phyloP scores from a whole-genome alignment of 2,888 invertebrate genomes.

The Cartodere bifasciata region DNA sequence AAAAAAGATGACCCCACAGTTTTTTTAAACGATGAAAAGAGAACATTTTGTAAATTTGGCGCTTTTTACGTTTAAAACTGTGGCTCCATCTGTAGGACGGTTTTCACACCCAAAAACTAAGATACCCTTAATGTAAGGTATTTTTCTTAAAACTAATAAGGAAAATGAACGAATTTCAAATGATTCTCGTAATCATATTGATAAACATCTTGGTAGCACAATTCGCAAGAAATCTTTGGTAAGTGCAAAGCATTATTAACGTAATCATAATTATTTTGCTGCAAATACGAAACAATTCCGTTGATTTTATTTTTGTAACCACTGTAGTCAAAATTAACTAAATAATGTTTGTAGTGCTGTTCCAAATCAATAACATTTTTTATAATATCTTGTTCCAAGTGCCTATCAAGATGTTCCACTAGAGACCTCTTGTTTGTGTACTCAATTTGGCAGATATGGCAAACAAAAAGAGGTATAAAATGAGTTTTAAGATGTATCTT shows the following conservation, averaged over 20 bases:
- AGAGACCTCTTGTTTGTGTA: slow-evolving; percentile 19
- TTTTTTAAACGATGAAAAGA: too few relatives aligned
- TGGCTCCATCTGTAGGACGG: too few relatives aligned
- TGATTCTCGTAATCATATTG: slow-evolving; percentile 20
- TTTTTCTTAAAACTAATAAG: too few relatives aligned
- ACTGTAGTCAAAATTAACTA: slow-evolving; percentile 14
- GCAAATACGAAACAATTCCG: slow-evolving; percentile 20
- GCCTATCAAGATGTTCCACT: slow-evolving; percentile 20
- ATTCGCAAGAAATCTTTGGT: slow-evolving; percentile 20
- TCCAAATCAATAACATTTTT: slow-evolving; percentile 25
- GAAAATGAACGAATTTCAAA: too few relatives aligned
- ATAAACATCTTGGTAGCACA: slow-evolving; percentile 20
- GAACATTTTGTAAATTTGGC: too few relatives aligned
- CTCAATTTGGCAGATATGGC: slow-evolving; percentile 22
- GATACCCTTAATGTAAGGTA: too few relatives aligned
- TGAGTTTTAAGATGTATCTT: slow-evolving; percentile 22
- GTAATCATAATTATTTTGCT: slow-evolving; percentile 17
- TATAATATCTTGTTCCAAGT: slow-evolving; percentile 21
- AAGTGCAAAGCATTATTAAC: neutral
- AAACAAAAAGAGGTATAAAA: slow-evolving; percentile 20
- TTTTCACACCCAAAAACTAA: too few relatives aligned
- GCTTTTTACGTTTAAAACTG: too few relatives aligned
- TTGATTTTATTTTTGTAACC: slow-evolving; percentile 18
- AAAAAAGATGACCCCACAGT: too few relatives aligned
- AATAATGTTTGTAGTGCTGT: slow-evolving; percentile 17